Evolutionary conservation across 2,888 invertebrate genomes (phyloP).

Genomic region (Standfussiana lucernea): DNA sequence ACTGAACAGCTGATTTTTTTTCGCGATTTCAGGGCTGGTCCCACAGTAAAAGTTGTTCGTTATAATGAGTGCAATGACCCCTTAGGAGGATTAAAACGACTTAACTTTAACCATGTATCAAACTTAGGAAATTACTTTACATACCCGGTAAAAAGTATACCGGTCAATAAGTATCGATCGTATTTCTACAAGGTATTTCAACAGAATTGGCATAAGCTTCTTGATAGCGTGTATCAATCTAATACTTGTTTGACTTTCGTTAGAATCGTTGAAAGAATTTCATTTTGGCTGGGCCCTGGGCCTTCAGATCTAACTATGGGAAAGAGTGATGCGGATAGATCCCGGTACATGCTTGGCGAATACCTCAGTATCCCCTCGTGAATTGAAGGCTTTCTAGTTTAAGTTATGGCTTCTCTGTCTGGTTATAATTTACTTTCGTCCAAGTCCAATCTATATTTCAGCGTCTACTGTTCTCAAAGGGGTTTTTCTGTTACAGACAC

Average conservation of each 20-base stretch:
- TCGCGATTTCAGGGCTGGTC: too few species aligned
- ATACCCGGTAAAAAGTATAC: neutral
- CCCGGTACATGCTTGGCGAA: neutral
- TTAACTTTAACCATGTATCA: too few species aligned
- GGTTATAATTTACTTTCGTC: neutral
- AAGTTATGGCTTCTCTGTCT: neutral
- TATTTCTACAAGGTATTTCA: neutral
- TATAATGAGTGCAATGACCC: too few species aligned
- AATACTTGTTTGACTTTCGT: neutral
- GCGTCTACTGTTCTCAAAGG: neutral
- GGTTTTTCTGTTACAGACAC: constrained; percentile 79
- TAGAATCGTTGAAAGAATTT: neutral
- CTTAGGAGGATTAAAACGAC: too few species aligned
- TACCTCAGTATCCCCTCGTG: neutral
- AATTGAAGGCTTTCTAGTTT: neutral
- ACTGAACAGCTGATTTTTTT: too few species aligned
- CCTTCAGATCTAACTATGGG: too few species aligned
- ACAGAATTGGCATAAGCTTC: neutral
- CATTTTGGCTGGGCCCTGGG: neutral
- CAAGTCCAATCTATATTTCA: neutral
- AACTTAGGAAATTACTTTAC: neutral
- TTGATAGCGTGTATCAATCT: neutral
- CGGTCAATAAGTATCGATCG: neutral
- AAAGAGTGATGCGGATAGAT: neutral
- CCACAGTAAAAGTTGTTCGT: too few species aligned